phyloP scores from a whole-genome alignment of 1,140 invertebrate genomes.

The Cotesia chilonis region DNA sequence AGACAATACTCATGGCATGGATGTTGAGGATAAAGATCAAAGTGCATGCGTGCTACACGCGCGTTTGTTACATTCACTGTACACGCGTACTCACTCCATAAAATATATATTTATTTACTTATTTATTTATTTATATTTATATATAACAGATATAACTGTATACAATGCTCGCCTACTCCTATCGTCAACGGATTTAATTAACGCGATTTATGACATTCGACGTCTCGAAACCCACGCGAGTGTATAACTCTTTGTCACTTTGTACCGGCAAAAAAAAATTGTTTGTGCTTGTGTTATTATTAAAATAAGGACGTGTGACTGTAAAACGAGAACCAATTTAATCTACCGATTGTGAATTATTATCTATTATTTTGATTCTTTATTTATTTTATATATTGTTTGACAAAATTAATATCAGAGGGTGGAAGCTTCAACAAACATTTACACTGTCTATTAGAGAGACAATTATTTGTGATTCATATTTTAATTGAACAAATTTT shows the following conservation, averaged over 20 bases:
- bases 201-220: conserved; percentile 45
- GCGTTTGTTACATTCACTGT: conserved; percentile 46
- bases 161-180: conserved; percentile 27
- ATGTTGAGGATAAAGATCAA: conserved; percentile 43
- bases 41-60: conserved; percentile 47
- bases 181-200: conserved; percentile 47
- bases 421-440: too few relatives aligned
- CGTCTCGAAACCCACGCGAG: conserved; percentile 28
- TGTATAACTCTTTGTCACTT: conserved; percentile 27
- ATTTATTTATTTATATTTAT: too few relatives aligned
- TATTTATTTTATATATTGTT: not conserved
- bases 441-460: too few relatives aligned
- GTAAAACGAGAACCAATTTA: not conserved
- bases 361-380: conserved; percentile 26
- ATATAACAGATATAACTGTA: not conserved
- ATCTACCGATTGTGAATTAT: conserved; percentile 17
- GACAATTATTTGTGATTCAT: too few relatives aligned
- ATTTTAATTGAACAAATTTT: too few relatives aligned
- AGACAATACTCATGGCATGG: too few relatives aligned
- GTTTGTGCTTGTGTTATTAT: not conserved
- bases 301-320: conserved; percentile 31
- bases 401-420: too few relatives aligned
- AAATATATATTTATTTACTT: not conserved
- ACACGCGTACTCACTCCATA: not conserved
- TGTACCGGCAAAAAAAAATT: not conserved